A percentile compares a stretch with the other conserved stretches of the same genome.
phyloP scores from a whole-genome alignment of 2,888 invertebrate genomes.

The Tenthredo notha region DNA sequence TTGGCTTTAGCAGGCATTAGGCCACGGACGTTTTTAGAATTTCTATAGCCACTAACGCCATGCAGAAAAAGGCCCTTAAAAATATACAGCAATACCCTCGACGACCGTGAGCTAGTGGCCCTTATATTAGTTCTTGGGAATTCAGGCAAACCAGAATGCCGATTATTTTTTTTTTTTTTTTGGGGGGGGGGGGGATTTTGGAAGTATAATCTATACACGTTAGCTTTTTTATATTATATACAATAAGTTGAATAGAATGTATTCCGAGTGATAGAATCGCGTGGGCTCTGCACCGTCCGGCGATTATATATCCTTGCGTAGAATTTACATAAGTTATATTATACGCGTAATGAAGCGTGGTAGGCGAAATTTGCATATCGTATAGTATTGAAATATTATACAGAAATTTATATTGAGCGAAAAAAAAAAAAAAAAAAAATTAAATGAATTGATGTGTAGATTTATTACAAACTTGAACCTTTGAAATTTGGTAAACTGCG shows the following conservation, averaged over 20 bases:
- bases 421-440: too few species aligned
- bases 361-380: background rate
- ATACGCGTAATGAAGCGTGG: background rate
- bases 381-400: background rate
- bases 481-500: background rate
- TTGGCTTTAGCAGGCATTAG: background rate
- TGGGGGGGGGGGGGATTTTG: too few species aligned
- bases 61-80: background rate
- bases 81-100: background rate
- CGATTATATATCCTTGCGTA: background rate
- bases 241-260: background rate
- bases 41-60: background rate
- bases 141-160: background rate
- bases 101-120: background rate
- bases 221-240: background rate
- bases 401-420: background rate
- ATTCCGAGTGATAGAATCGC: background rate
- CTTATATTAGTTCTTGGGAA: constrained; percentile 10
- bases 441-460: too few species aligned
- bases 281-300: background rate
- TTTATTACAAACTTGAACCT: too few species aligned
- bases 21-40: constrained; percentile 1
- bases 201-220: background rate
- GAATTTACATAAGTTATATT: background rate
- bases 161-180: too few species aligned